phyloP scores from a whole-genome alignment of 2,113 vertebrate genomes.

The Erpornis zantholeuca region DNA sequence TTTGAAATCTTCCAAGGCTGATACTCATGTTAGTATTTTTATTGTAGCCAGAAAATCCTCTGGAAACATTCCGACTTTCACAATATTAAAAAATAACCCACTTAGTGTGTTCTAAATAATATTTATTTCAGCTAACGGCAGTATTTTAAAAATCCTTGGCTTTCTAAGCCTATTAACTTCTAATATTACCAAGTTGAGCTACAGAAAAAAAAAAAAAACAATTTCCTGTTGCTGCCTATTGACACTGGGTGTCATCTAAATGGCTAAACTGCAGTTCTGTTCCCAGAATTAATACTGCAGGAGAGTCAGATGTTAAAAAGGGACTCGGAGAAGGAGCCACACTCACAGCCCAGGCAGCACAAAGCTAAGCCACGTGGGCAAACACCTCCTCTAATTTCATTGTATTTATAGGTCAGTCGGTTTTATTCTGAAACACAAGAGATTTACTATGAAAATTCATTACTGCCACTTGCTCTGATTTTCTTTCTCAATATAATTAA shows the following conservation, averaged over 20 bases:
- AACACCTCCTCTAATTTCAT: slow-evolving; percentile 62
- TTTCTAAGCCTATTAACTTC: slow-evolving; percentile 70
- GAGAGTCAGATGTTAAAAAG: background rate
- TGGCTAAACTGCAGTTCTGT: background rate
- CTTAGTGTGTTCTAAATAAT: slow-evolving; percentile 37
- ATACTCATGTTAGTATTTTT: slow-evolving; percentile 49
- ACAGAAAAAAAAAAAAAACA: background rate
- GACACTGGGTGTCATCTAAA: slow-evolving; percentile 31
- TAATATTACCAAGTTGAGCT: slow-evolving; percentile 57
- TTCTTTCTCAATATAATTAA: slow-evolving; percentile 78
- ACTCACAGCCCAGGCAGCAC: background rate
- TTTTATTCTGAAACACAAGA: slow-evolving; percentile 70
- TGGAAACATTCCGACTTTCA: slow-evolving; percentile 54
- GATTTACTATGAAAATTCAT: slow-evolving; percentile 76
- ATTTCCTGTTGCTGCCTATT: slow-evolving; percentile 14
- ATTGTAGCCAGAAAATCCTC: slow-evolving; percentile 46
- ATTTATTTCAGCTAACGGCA: slow-evolving; percentile 64
- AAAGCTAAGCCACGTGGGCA: slow-evolving; percentile 41
- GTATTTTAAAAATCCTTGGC: slow-evolving; percentile 64
- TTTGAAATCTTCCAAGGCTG: background rate
- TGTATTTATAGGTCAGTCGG: slow-evolving; percentile 75
- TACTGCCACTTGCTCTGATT: slow-evolving; percentile 73
- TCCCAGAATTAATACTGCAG: background rate
- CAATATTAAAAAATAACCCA: slow-evolving; percentile 51
- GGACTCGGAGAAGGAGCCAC: background rate